Percentiles rank a stretch among this genome's conserved stretches.
Conservation (phyloP, 2,113 vertebrate genomes). For the Myxocyprinus asiaticus region DNA sequence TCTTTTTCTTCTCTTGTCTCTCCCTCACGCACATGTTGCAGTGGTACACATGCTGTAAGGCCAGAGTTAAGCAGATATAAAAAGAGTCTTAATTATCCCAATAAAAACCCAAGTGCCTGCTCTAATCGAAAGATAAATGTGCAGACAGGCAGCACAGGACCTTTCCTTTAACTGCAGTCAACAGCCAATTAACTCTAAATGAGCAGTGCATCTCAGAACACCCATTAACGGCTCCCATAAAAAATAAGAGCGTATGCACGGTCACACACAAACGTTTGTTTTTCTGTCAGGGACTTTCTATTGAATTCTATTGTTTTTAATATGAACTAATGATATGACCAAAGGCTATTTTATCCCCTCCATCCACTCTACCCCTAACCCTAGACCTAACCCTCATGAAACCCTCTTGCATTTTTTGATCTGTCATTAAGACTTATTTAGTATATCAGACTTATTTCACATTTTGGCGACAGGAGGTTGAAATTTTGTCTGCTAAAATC, state of each 20-base stretch:
- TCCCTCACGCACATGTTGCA: slow-evolving; percentile 15
- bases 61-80: slow-evolving; percentile 55
- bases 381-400: no score
- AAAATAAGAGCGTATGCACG: slow-evolving; percentile 13
- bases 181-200: slow-evolving; percentile 76
- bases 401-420: no score
- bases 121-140: slow-evolving; percentile 81
- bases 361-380: no score
- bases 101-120: slow-evolving; percentile 77
- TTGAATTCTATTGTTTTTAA: no score
- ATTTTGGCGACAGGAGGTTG: no score
- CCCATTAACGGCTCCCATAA: slow-evolving; percentile 24
- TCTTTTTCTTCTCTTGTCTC: neutral
- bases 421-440: no score
- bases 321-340: no score
- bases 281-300: no score
- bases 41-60: slow-evolving; percentile 18
- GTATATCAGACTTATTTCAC: no score
- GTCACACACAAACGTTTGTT: no score
- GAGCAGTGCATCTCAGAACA: slow-evolving; percentile 58
- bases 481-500: no score
- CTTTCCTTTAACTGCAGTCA: slow-evolving; percentile 73
- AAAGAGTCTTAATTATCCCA: slow-evolving; percentile 77
- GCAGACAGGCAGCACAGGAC: slow-evolving; percentile 68
- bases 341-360: no score